phyloP scores from a whole-genome alignment of 2,888 invertebrate genomes.

The Drosophila nigricruria region DNA sequence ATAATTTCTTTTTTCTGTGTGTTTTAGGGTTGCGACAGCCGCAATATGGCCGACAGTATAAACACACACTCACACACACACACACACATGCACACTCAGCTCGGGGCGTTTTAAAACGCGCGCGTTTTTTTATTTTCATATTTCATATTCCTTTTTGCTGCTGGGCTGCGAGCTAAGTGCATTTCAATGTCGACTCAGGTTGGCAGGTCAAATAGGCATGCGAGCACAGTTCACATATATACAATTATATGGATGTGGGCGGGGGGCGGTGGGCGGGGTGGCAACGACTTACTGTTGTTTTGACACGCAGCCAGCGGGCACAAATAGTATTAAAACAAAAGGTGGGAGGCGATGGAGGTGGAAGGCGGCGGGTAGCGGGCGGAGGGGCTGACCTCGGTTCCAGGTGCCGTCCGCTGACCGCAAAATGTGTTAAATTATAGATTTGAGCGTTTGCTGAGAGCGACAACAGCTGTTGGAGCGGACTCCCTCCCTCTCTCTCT shows the following conservation, averaged over 20 bases:
- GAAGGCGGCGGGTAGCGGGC: too few species aligned
- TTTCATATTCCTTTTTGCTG: not conserved
- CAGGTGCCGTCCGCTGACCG: constrained; percentile 46
- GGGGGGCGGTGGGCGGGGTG: not conserved
- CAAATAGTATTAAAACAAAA: constrained; percentile 2
- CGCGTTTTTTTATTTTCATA: constrained; percentile 45
- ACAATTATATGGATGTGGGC: constrained; percentile 32
- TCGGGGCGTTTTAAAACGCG: constrained; percentile 71
- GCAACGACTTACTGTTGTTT: constrained; percentile 75
- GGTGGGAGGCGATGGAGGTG: not conserved
- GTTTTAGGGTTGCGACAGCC: constrained; percentile 58
- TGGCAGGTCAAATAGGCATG: constrained; percentile 43
- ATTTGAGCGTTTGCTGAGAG: constrained; percentile 62
- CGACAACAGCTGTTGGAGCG: constrained; percentile 59
- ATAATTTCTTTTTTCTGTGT: not conserved
- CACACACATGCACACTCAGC: constrained; percentile 20
- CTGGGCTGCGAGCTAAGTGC: constrained; percentile 64
- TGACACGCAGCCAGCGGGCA: constrained; percentile 82
- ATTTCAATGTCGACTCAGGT: constrained; percentile 64
- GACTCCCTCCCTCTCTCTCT: not conserved
- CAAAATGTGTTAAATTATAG: constrained; percentile 77
- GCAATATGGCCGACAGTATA: constrained; percentile 68
- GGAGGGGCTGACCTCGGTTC: constrained; percentile 14
- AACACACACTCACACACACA: constrained; percentile 39
- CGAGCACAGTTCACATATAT: constrained; percentile 30